A percentile compares a stretch with the other conserved stretches of the same genome.
Evolutionary conservation across 2,888 invertebrate species (phyloP).

Genomic region (Anticlea derivata): DNA sequence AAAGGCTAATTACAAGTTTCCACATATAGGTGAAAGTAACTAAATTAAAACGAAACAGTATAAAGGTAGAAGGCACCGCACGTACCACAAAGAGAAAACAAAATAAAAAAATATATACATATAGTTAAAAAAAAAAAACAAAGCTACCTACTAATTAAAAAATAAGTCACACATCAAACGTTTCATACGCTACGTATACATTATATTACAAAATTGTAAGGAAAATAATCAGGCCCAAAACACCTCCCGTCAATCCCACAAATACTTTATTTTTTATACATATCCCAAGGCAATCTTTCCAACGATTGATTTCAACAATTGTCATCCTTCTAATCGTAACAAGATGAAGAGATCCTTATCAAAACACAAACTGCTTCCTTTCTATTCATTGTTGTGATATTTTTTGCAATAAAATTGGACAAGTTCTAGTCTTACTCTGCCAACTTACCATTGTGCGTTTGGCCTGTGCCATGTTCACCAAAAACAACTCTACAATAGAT

Average conservation of each 20-base stretch:
- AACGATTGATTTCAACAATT: constrained; percentile 34
- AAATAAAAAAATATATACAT: no score
- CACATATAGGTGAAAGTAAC: no score
- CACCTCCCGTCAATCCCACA: constrained; percentile 7
- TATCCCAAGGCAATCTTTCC: constrained; percentile 1
- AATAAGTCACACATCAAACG: no score
- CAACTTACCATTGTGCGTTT: constrained; percentile 52
- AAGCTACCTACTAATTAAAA: no score
- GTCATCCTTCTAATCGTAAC: constrained; percentile 34
- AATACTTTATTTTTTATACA: not conserved
- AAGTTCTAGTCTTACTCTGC: constrained; percentile 75
- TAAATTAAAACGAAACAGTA: no score
- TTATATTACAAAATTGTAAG: no score
- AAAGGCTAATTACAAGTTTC: no score
- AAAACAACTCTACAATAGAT: not conserved
- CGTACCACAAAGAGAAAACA: no score
- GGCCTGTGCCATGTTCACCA: constrained; percentile 11
- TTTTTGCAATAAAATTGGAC: constrained; percentile 57
- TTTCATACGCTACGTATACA: no score
- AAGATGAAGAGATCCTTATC: constrained; percentile 39
- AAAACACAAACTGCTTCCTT: constrained; percentile 54
- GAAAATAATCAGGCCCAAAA: no score
- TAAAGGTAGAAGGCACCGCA: no score
- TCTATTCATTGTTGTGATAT: constrained; percentile 23
- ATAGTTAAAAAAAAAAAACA: no score